Conservation (phyloP, 2,888 invertebrate species). For the Patella ulyssiponensis region DNA sequence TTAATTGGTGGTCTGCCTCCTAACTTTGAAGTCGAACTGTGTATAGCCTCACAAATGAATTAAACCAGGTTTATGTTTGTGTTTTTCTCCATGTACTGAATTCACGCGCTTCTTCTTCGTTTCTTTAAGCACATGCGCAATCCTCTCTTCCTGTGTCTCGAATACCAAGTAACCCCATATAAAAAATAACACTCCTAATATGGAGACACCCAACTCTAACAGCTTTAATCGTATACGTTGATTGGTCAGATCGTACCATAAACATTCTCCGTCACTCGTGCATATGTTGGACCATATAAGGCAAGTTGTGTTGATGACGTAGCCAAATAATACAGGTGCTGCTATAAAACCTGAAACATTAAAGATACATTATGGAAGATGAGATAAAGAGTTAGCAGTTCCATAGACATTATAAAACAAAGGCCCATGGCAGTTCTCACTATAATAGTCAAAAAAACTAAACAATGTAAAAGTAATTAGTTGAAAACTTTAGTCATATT, state of each 20-base stretch:
- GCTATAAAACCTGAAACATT: background rate
- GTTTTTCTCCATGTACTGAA: background rate
- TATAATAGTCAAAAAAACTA: too few relatives aligned
- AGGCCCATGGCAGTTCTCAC: too few relatives aligned
- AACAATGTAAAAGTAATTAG: too few relatives aligned
- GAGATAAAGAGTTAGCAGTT: too few relatives aligned
- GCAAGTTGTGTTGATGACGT: conserved; percentile 5
- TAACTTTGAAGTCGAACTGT: too few relatives aligned
- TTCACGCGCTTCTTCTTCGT: background rate
- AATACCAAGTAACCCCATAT: background rate
- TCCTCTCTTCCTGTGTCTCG: background rate
- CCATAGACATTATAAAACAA: too few relatives aligned
- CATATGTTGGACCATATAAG: conserved; percentile 1
- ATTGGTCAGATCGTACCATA: background rate
- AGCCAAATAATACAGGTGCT: background rate
- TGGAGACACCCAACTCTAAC: conserved; percentile 3
- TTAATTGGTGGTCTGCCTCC: too few relatives aligned
- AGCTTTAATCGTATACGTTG: conserved; percentile 5
- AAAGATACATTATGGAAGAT: background rate
- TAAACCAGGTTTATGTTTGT: too few relatives aligned
- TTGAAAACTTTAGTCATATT: too few relatives aligned
- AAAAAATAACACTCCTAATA: background rate
- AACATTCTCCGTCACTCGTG: background rate
- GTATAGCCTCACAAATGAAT: too few relatives aligned
- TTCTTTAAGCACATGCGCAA: background rate